Base-by-base conservation (phyloP, 2,113 vertebrate genomes). In the Canis aureus region DNA sequence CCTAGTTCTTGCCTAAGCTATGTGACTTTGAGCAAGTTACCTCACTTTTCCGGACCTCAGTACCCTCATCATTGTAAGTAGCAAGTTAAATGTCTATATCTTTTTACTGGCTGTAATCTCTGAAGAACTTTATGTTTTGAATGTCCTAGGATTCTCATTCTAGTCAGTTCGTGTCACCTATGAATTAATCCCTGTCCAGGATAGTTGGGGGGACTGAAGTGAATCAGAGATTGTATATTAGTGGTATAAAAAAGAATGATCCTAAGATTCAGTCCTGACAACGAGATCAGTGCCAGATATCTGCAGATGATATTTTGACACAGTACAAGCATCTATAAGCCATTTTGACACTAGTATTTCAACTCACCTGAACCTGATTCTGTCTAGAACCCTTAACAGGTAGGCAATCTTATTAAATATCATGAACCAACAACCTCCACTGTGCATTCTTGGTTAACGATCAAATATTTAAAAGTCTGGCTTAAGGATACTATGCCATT, bases 401-500 rank as follows among this genome's bases (percentile, higher is more conserved):
- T 81, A 60, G 27, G 29, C 27, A 79, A 32, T 79, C 76, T 95
- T 96, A 79, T 59, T 84, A 86, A 94, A 76, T 59, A 29, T 16
- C 71, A 89, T 38, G 59, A 51, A 22, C 92, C 22, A 57, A 32
- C 22, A 57, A 32, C 83, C 32, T 91, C 32, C 43, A 13, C 4
- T 1, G 25, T 17, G 53, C 64, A 59, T n/a, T 91, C 55, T 87
- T 91, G 27, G 67, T 79, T 87, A 74, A 91, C 85, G 64, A 87
- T 67, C n/a, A 79, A 53, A 74, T 93, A 43, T 97, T 87, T 85
- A 91, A 95, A 94, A 94, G 29, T 89, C 71, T 35, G 43, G 57
- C 57, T 59, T 95, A 91, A 73, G 66, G 55, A 67, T 80, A 73
- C 23, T 49, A 38, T 85, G 23, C 16, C n/a, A 76, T 25, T 49